phyloP scores from a whole-genome alignment of 1,140 invertebrate species.

The Carposina sasakii region DNA sequence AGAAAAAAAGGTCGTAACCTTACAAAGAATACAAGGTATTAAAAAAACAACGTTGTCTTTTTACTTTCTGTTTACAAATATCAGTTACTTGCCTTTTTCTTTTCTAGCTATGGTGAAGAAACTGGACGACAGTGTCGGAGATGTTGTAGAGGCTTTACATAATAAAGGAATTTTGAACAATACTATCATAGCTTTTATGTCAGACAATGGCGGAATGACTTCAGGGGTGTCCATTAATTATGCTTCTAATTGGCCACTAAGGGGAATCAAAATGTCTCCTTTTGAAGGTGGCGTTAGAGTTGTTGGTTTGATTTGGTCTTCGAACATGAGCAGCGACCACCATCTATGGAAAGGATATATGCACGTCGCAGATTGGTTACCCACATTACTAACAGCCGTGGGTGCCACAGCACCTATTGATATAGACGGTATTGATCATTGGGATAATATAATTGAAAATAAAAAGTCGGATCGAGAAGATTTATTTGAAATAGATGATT shows the following conservation, averaged over 20 bases:
- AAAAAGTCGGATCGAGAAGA: conserved; percentile 34
- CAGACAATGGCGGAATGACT: conserved; percentile 88
- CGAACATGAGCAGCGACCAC: conserved; percentile 76
- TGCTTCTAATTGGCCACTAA: conserved; percentile 90
- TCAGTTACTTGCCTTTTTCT: conserved; percentile 12
- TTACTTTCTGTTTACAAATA: no score
- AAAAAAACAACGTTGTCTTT: no score
- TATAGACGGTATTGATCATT: conserved; percentile 51
- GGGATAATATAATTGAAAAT: conserved; percentile 43
- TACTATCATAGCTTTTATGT: conserved; percentile 83
- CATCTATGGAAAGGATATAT: conserved; percentile 83
- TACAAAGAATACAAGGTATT: no score
- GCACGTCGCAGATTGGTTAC: conserved; percentile 90
- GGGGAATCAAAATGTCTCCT: conserved; percentile 85
- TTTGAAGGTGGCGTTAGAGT: conserved; percentile 91
- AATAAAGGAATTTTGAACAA: conserved; percentile 70
- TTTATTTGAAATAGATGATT: conserved; percentile 53
- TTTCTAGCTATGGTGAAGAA: conserved; percentile 89
- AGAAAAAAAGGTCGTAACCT: no score
- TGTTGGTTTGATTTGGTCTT: conserved; percentile 83
- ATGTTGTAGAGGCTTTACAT: conserved; percentile 67
- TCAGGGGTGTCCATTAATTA: conserved; percentile 80
- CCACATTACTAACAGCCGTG: conserved; percentile 76
- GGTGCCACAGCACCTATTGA: conserved; percentile 28
- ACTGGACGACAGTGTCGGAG: conserved; percentile 88